Percentiles rank a stretch among this genome's conserved stretches.
Evolutionary conservation across 2,797 vertebrate species (phyloP).

Genomic region (Sebastes trivittatus): DNA sequence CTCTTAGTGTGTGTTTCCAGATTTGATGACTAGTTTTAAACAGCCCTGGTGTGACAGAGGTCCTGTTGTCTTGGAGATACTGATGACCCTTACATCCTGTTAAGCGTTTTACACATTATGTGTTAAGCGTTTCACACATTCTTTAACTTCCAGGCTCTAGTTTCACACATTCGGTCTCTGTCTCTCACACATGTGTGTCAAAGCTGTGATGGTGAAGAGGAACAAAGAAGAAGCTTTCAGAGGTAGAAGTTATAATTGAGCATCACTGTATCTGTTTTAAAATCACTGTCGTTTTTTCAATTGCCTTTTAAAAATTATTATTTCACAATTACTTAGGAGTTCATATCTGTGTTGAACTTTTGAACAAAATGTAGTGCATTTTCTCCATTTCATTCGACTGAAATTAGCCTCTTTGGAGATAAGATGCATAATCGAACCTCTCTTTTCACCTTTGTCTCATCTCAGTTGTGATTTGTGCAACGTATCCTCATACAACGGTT

Average conservation of each 20-base stretch:
- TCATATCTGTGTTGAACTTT: neutral
- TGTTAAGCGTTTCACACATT: slow-evolving; percentile 63
- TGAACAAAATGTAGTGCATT: neutral
- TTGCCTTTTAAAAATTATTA: neutral
- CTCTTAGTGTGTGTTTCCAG: slow-evolving; percentile 13
- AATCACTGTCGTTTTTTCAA: neutral
- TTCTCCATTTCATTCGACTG: neutral
- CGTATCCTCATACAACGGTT: no score
- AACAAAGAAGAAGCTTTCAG: neutral
- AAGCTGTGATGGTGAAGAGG: neutral
- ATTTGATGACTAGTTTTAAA: slow-evolving; percentile 17
- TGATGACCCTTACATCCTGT: slow-evolving; percentile 66
- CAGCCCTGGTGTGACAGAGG: slow-evolving; percentile 18
- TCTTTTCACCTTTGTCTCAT: neutral
- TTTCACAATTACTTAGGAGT: neutral
- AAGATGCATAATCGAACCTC: neutral
- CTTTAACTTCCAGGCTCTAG: slow-evolving; percentile 55
- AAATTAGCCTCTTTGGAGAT: neutral
- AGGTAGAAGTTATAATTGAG: neutral
- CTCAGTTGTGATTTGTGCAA: neutral
- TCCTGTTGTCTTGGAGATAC: slow-evolving; percentile 53
- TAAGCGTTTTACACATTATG: slow-evolving; percentile 56
- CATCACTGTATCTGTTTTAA: neutral
- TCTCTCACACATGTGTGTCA: slow-evolving; percentile 22
- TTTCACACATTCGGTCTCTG: slow-evolving; percentile 63